These are phyloP conservation scores for Trichoplusia ni DNA, from an alignment of 1,140 invertebrate species.

Conservation along the genomic window DNA sequence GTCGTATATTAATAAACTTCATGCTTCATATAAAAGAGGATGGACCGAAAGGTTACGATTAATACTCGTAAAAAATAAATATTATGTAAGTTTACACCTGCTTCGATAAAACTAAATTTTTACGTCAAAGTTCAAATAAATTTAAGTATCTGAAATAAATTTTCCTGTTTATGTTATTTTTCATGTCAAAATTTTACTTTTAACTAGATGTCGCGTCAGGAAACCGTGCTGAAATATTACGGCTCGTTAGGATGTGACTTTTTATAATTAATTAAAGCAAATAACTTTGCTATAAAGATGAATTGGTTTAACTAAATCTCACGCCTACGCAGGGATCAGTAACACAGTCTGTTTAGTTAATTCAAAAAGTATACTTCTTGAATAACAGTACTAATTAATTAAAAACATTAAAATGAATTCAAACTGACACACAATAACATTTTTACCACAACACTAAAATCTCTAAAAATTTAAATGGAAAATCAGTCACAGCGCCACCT, in stretches of 20 bases:
- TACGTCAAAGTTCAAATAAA: slow-evolving; percentile 12
- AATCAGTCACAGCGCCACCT: slow-evolving; percentile 1
- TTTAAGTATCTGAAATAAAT: not conserved
- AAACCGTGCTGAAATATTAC: not conserved
- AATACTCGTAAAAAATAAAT: not conserved
- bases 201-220: not conserved
- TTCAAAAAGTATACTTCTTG: no score
- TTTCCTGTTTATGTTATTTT: not conserved
- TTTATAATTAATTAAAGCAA: not conserved
- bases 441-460: not conserved
- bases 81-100: not conserved
- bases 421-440: not conserved
- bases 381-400: no score
- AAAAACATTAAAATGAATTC: not conserved
- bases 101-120: slow-evolving; percentile 10
- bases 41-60: no score
- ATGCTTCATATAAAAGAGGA: not conserved
- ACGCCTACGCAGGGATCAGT: not conserved
- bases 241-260: not conserved
- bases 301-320: not conserved
- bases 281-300: not conserved
- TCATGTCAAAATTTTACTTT: not conserved
- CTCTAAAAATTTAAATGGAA: not conserved
- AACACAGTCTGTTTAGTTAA: no score
- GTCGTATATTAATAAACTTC: not conserved